Percentiles rank a stretch among this genome's conserved stretches.
Evolutionary conservation across 92 coral and sea anemone genomes (phyloP).

Genomic region (Metridium senile): DNA sequence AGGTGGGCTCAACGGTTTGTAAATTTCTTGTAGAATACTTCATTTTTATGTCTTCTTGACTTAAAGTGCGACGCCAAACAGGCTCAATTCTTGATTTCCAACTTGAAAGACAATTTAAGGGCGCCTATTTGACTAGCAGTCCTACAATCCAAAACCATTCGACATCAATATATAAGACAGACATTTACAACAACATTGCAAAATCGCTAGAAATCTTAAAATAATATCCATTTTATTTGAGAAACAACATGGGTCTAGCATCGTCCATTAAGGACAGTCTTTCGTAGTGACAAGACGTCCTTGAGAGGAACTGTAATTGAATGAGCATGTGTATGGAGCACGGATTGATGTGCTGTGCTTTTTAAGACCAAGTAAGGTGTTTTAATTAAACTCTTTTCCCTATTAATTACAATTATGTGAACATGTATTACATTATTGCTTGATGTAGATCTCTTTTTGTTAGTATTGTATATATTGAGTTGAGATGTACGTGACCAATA

Average conservation of each 20-base stretch:
- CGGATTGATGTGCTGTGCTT: background rate
- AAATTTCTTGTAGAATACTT: no score
- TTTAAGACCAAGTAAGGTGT: background rate
- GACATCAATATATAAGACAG: slow-evolving; percentile 1
- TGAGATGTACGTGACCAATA: slow-evolving; percentile 22
- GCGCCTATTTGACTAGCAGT: slow-evolving; percentile 29
- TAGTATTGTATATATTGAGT: no score
- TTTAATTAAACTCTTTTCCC: background rate
- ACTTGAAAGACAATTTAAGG: slow-evolving; percentile 29
- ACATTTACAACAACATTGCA: slow-evolving; percentile 14
- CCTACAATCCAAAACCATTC: slow-evolving; percentile 4
- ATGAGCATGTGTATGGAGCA: background rate
- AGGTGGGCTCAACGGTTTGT: slow-evolving; percentile 32
- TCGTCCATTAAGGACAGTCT: no score
- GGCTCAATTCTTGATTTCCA: slow-evolving; percentile 26
- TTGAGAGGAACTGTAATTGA: background rate
- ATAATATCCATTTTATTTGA: background rate
- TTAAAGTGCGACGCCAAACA: slow-evolving; percentile 28
- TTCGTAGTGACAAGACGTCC: no score
- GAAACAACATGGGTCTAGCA: no score
- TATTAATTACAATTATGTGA: slow-evolving; percentile 10
- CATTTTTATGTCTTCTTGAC: slow-evolving; percentile 11
- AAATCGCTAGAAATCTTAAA: no score
- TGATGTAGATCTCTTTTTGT: slow-evolving; percentile 1
- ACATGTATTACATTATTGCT: background rate